Evolutionary conservation across 2,113 vertebrate species (phyloP).

Genomic region (Kryptolebias marmoratus): DNA sequence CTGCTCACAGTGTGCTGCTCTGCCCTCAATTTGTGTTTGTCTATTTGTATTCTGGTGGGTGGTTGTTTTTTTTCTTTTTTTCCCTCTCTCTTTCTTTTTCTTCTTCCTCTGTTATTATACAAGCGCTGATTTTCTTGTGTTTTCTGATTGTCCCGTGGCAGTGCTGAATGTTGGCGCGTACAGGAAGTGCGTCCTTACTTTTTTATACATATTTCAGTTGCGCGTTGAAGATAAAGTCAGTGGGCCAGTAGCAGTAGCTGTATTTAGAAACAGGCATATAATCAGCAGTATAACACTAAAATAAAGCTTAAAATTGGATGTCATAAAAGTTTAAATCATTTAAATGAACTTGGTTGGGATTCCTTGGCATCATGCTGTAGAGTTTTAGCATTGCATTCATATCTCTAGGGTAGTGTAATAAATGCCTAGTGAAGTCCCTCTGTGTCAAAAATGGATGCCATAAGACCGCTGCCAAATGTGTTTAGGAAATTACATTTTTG

Average conservation of each 20-base stretch:
- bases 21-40: constrained; percentile 46
- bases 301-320: background rate
- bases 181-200: constrained; percentile 6
- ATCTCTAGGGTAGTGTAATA: background rate
- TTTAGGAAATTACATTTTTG: no score
- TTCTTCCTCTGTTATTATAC: constrained; percentile 24
- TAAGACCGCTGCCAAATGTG: no score
- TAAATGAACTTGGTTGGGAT: background rate
- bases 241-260: background rate
- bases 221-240: background rate
- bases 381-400: background rate
- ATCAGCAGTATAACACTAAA: background rate
- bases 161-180: background rate
- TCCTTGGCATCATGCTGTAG: no score
- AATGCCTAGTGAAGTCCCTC: background rate
- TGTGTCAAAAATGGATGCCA: background rate
- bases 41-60: constrained; percentile 29
- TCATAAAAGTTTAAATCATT: background rate
- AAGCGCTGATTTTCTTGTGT: constrained; percentile 14
- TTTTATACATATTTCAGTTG: constrained; percentile 1
- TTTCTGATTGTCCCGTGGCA: constrained; percentile 14
- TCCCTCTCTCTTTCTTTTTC: background rate
- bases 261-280: background rate
- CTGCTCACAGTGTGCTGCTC: constrained; percentile 32
- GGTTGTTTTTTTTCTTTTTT: background rate